A percentile compares a stretch with the other conserved stretches of the same genome.
Conservation (phyloP, 2,113 vertebrate genomes). For the Mustela nigripes region DNA sequence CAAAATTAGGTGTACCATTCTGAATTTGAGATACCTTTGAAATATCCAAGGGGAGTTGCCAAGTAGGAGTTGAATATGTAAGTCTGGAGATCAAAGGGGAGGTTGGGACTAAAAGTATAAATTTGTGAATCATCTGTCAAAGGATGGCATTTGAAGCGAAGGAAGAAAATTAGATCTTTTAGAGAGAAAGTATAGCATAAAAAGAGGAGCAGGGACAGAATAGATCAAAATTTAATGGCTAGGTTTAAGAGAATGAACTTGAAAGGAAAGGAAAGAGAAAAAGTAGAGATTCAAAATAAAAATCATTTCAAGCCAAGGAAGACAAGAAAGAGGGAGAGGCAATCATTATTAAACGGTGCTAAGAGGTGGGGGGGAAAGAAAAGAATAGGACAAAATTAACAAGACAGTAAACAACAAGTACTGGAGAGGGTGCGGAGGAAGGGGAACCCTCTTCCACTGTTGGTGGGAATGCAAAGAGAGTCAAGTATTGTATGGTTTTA, state of each 20-base stretch:
- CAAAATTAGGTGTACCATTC: not conserved
- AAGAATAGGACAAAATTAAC: not conserved
- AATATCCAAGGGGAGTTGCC: not conserved
- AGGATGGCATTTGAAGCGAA: not conserved
- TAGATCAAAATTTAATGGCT: not conserved
- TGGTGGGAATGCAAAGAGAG: too few species aligned
- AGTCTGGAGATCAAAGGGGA: not conserved
- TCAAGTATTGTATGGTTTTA: too few species aligned
- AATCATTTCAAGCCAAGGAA: constrained; percentile 22
- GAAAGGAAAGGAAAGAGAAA: not conserved
- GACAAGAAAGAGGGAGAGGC: not conserved
- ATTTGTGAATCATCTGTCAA: not conserved
- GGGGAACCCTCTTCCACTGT: too few species aligned
- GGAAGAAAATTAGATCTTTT: not conserved
- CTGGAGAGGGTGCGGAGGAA: too few species aligned
- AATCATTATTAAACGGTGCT: not conserved
- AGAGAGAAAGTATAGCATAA: not conserved
- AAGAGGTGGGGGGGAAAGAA: not conserved
- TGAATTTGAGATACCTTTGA: not conserved
- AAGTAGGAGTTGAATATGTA: not conserved
- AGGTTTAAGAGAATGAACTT: not conserved
- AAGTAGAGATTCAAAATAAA: not conserved
- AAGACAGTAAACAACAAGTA: too few species aligned
- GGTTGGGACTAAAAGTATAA: not conserved
- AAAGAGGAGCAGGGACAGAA: not conserved